A percentile compares a stretch with the other conserved stretches of the same genome.
Conservation (phyloP, 2,113 vertebrate species). For the Calypte anna region DNA sequence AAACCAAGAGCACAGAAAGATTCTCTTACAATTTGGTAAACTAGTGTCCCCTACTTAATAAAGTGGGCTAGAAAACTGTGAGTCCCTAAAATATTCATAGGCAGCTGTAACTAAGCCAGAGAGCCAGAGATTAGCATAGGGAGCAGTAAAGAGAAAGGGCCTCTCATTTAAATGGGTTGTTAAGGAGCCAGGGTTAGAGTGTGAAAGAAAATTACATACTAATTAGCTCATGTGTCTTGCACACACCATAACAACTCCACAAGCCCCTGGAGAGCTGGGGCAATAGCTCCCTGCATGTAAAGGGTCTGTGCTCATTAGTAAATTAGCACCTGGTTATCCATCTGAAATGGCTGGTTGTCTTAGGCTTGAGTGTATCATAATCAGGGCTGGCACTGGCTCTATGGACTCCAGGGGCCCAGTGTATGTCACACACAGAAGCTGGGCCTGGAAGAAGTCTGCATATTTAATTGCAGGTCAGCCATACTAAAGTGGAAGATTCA, state of each 20-base stretch:
- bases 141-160: constrained; percentile 62
- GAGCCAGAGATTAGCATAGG: constrained; percentile 46
- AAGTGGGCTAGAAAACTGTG: constrained; percentile 39
- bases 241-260: constrained; percentile 17
- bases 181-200: constrained; percentile 58
- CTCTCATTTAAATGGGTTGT: constrained; percentile 64
- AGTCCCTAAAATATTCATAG: constrained; percentile 63
- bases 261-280: constrained; percentile 33
- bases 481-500: neutral
- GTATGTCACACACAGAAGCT: neutral
- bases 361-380: neutral
- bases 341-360: neutral
- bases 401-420: neutral
- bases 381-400: neutral
- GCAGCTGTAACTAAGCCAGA: constrained; percentile 29
- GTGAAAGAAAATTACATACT: constrained; percentile 64
- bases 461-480: neutral
- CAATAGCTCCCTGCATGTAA: constrained; percentile 39
- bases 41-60: neutral
- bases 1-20: constrained; percentile 11
- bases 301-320: constrained; percentile 53
- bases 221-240: constrained; percentile 59
- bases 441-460: neutral
- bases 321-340: constrained; percentile 53
- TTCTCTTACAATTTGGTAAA: constrained; percentile 30